Evolutionary conservation across 2,888 invertebrate species (phyloP).

Genomic region (Brachylomia viminalis): DNA sequence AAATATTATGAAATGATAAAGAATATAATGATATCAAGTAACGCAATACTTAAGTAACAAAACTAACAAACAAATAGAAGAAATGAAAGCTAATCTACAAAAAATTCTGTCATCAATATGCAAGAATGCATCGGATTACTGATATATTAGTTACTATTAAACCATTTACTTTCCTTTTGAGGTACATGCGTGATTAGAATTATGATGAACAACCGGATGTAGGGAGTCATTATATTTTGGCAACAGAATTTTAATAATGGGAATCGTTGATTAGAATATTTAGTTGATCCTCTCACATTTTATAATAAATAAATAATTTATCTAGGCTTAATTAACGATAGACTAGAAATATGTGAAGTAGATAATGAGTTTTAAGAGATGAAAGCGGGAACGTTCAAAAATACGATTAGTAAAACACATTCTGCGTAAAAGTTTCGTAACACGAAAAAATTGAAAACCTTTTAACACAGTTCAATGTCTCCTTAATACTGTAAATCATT

Average conservation of each 20-base stretch:
- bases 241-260: constrained; percentile 37
- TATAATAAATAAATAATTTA: constrained; percentile 2
- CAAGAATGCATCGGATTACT: constrained; percentile 38
- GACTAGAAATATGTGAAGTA: constrained; percentile 3
- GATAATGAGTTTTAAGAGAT: constrained; percentile 16
- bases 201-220: constrained; percentile 36
- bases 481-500: constrained; percentile 27
- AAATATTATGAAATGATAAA: constrained; percentile 1
- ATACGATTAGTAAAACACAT: constrained; percentile 23
- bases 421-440: constrained; percentile 30
- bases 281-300: not conserved
- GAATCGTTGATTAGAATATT: constrained; percentile 5
- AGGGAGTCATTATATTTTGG: constrained; percentile 34
- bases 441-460: constrained; percentile 36
- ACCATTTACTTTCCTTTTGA: constrained; percentile 49
- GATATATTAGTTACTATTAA: constrained; percentile 40
- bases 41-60: constrained; percentile 4
- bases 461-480: constrained; percentile 48
- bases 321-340: not conserved
- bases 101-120: constrained; percentile 49
- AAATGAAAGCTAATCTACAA: constrained; percentile 28
- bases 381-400: constrained; percentile 27
- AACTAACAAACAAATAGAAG: constrained; percentile 5
- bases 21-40: constrained; percentile 4
- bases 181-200: constrained; percentile 32